Percentiles rank a stretch among this genome's conserved stretches.
These are phyloP conservation scores for Aldabrachelys gigantea DNA, from an alignment of 2,113 vertebrate genomes.

Conservation along the genomic window DNA sequence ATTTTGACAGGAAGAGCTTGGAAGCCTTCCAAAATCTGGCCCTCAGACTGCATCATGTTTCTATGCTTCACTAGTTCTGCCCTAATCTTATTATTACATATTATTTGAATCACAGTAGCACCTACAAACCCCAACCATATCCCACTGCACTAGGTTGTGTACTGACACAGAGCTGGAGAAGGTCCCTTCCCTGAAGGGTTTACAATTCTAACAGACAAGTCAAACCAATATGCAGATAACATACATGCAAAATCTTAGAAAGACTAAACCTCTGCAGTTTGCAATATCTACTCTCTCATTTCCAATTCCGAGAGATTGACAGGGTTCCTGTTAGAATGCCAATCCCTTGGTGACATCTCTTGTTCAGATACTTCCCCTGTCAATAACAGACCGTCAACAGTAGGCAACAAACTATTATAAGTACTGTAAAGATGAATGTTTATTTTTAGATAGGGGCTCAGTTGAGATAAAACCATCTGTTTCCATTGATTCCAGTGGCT, in stretches of 20 bases:
- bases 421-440: rapidly evolving
- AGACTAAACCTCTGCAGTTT: not conserved
- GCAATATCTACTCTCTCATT: not conserved
- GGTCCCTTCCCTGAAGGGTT: not conserved
- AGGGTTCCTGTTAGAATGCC: not conserved
- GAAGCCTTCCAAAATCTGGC: not conserved
- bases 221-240: rapidly evolving
- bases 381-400: not conserved
- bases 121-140: not conserved
- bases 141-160: not conserved
- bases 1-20: not conserved
- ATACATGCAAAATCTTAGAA: not conserved
- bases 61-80: too few species aligned
- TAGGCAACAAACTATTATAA: rapidly evolving
- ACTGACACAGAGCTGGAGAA: not conserved
- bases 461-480: not conserved
- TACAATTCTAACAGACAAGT: not conserved
- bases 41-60: not conserved
- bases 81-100: not conserved
- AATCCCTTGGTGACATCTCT: not conserved
- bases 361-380: not conserved
- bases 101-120: not conserved
- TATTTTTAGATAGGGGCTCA: rapidly evolving
- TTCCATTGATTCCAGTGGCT: rapidly evolving
- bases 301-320: rapidly evolving